Percentiles rank a stretch among this genome's conserved stretches.
These are phyloP conservation scores for Tauraco erythrolophus DNA, from an alignment of 2,113 vertebrate species.

Conservation along the genomic window DNA sequence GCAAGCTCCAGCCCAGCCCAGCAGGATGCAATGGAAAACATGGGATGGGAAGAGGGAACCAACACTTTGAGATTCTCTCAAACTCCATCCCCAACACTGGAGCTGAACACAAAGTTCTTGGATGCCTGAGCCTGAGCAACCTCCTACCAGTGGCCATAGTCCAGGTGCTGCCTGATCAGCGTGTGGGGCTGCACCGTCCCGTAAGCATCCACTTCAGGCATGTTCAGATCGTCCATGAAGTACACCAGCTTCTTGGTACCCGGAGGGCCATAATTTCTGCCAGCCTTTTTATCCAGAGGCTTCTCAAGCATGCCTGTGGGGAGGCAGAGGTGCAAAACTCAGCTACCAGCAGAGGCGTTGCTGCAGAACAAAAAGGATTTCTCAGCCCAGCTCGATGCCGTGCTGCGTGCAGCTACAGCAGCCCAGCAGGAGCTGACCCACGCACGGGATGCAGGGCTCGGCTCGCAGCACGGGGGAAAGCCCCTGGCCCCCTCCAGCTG, in stretches of 20 bases:
- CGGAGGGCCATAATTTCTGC: conserved; percentile 87
- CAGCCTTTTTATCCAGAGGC: conserved; percentile 94
- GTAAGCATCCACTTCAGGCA: conserved; percentile 91
- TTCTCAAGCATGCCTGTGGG: conserved; percentile 88
- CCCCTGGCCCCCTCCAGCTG: not conserved
- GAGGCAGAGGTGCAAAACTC: not conserved
- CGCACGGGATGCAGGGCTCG: not conserved
- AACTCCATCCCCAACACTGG: not conserved
- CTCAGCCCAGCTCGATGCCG: fast-evolving
- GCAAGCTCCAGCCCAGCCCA: not conserved
- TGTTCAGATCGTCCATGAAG: conserved; percentile 96
- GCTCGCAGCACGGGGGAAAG: not conserved
- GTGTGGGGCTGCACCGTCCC: conserved; percentile 96
- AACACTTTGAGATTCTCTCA: fast-evolving
- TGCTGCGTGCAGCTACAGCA: not conserved
- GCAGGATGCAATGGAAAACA: fast-evolving
- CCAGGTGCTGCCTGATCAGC: conserved; percentile 92
- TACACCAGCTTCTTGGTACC: conserved; percentile 90
- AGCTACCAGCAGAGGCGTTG: not conserved
- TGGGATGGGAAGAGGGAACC: fast-evolving
- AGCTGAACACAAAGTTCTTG: too few species aligned
- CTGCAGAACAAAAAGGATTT: not conserved
- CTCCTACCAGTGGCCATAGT: conserved; percentile 93
- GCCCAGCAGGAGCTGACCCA: not conserved
- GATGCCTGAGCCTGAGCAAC: not conserved